These are phyloP conservation scores for Fistularia tabacaria DNA, from an alignment of 2,797 vertebrate species.

Conservation along the genomic window DNA sequence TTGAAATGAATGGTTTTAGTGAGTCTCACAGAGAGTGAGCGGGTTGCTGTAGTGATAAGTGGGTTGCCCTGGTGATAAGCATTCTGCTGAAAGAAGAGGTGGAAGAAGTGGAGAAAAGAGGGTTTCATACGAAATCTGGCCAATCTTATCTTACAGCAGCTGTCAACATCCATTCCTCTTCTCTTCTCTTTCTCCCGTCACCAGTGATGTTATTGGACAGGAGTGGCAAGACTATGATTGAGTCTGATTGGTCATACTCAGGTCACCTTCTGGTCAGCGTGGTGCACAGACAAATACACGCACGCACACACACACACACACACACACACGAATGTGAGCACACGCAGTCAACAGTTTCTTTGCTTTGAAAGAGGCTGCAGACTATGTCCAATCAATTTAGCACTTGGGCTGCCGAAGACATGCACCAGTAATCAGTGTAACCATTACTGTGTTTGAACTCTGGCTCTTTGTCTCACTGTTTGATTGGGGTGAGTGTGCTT, in stretches of 20 bases:
- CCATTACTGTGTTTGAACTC: slow-evolving; percentile 65
- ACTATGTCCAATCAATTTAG: slow-evolving; percentile 68
- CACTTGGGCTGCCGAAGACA: slow-evolving; percentile 54
- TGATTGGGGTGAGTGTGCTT: slow-evolving; percentile 55
- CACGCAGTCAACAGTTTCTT: slow-evolving; percentile 39
- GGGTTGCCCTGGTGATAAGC: slow-evolving; percentile 67
- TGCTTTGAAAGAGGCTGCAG: slow-evolving; percentile 54
- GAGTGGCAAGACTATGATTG: slow-evolving; percentile 1
- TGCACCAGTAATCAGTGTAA: slow-evolving; percentile 65
- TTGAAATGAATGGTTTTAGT: slow-evolving; percentile 54
- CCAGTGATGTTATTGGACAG: too few species aligned
- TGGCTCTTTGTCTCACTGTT: slow-evolving; percentile 57
- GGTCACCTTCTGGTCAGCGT: slow-evolving; percentile 58
- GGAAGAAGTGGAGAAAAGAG: slow-evolving; percentile 12
- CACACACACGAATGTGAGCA: slow-evolving; percentile 6
- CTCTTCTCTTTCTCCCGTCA: slow-evolving; percentile 9
- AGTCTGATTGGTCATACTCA: slow-evolving; percentile 54
- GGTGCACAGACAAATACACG: slow-evolving; percentile 10
- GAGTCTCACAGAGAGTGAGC: slow-evolving; percentile 56
- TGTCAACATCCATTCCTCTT: slow-evolving; percentile 39
- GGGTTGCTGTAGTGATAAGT: slow-evolving; percentile 69
- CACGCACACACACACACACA: slow-evolving; percentile 8
- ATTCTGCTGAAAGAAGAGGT: slow-evolving; percentile 46
- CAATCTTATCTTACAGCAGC: slow-evolving; percentile 46
- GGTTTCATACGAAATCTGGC: slow-evolving; percentile 61